Evolutionary conservation across 2,797 vertebrate species (phyloP).

Genomic region (Gallinago nigripennis): DNA sequence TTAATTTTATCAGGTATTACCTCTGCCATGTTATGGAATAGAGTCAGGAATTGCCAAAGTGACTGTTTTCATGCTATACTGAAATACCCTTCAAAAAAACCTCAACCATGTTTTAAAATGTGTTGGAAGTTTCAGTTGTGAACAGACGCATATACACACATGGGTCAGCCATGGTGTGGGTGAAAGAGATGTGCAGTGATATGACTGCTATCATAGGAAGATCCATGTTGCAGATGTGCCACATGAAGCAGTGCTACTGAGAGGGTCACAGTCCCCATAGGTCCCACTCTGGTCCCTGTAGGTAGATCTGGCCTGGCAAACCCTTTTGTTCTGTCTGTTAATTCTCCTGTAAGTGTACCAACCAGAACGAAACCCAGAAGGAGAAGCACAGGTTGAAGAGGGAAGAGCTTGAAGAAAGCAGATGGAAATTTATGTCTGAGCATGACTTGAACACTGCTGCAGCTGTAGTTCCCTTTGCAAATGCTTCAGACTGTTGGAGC

Average conservation of each 20-base stretch:
- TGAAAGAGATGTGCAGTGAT: background rate
- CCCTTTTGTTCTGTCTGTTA: background rate
- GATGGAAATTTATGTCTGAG: background rate
- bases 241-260: background rate
- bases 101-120: background rate
- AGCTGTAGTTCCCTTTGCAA: background rate
- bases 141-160: background rate
- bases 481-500: background rate
- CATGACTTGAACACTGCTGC: background rate
- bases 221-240: background rate
- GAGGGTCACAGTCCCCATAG: background rate
- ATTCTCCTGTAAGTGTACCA: background rate
- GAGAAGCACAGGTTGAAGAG: background rate
- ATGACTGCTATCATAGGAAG: background rate
- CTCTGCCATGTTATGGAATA: background rate
- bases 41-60: background rate
- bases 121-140: background rate
- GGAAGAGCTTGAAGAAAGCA: background rate
- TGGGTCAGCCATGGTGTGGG: background rate
- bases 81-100: background rate
- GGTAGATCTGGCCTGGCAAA: background rate
- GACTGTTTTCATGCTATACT: background rate
- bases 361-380: background rate
- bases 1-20: background rate
- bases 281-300: background rate